Evolutionary conservation across 2,113 vertebrate genomes (phyloP).

Genomic region (Tachycineta bicolor): DNA sequence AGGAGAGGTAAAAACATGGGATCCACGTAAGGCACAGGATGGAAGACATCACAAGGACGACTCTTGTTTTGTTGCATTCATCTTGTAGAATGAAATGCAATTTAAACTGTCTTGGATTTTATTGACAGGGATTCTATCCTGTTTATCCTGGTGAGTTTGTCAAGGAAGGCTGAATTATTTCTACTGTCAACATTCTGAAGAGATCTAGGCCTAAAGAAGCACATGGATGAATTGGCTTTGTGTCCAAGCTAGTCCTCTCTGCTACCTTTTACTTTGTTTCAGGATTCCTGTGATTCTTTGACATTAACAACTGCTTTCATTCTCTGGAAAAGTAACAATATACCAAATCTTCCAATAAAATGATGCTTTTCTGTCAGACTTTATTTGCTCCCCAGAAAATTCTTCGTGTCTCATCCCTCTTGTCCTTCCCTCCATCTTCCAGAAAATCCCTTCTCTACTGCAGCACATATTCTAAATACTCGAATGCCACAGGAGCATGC

Average conservation of each 20-base stretch:
- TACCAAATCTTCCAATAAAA: not conserved
- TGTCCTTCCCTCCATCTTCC: not conserved
- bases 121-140: not conserved
- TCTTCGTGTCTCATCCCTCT: not conserved
- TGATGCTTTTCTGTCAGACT: not conserved
- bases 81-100: not conserved
- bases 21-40: not conserved
- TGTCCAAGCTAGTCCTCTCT: not conserved
- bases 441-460: not conserved
- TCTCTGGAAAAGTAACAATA: not conserved
- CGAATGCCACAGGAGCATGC: not conserved
- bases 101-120: not conserved
- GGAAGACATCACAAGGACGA: not conserved
- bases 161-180: not conserved
- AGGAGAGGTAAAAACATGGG: not conserved
- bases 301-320: not conserved
- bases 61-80: not conserved
- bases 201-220: not conserved
- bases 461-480: not conserved
- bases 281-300: not conserved
- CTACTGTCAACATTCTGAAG: not conserved
- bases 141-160: not conserved
- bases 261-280: not conserved
- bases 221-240: not conserved
- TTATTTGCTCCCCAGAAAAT: not conserved